Evolutionary conservation across 2,797 vertebrate genomes (phyloP), one percentile per base, ranked within the genome.

Genomic region (Antrozous pallidus): DNA sequence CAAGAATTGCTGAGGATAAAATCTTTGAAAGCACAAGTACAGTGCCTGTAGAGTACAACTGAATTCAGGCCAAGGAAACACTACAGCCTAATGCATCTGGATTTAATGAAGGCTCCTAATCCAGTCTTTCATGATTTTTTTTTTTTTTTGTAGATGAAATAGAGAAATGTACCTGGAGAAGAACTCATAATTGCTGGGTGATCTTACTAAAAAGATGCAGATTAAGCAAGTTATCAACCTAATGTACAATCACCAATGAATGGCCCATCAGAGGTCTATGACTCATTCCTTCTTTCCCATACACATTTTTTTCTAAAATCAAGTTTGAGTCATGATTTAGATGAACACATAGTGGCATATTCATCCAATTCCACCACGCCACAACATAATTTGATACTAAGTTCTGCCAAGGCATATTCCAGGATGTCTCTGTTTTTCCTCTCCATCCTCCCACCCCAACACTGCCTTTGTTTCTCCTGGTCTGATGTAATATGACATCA

Each of bases 161-260:
- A 40, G 6, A 63, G 24, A 69, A 33, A 11, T 5, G 8, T 24
- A 20, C 38, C 38, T n/a, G 47, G 54, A 75, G 2, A 24, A 26
- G 5, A 12, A n/a, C 26, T 81, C 49, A 47, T 13, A 9, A 8
- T 5, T 61, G n/a, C n/a, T 33, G 31, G 65, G 26, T 14, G 45
- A 67, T 79, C 78, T 31, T 8, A 38, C 38, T 85, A 24, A 22
- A 14, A 61, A 65, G 45, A 56, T 24, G 18, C 20, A 74, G 17
- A 54, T 33, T 20, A 24, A 73, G 24, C 22, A 33, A 45, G 4
- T 3, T 11, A 40, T 40, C 65, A 26, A 63, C 36, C 49, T 17
- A 5, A 56, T 10, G 8, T 16, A 4, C 0, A 0, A 0, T 51
- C n/a, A 51, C 33, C 28, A 22, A 7, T 8, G 45, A 22, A 5